Percentiles rank a stretch among this genome's conserved stretches.
Conservation (phyloP, 1,140 invertebrate species). For the Lordiphosa mommai region DNA sequence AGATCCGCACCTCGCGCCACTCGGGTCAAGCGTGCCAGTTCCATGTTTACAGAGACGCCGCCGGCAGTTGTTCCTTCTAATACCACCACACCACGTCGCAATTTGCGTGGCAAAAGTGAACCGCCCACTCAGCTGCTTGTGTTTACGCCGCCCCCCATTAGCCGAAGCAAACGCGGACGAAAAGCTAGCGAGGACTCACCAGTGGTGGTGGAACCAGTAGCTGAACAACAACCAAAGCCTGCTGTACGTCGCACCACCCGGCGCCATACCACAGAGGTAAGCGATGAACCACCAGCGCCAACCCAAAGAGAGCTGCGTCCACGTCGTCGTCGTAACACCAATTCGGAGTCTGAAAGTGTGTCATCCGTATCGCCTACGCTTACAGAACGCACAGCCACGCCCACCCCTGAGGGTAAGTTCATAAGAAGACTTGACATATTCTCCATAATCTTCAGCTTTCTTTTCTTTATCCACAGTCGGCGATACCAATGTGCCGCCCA, state of each 20-base stretch:
- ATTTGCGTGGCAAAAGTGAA: slow-evolving; percentile 29
- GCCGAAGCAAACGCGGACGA: not conserved
- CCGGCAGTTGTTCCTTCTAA: no score
- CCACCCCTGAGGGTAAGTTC: slow-evolving; percentile 8
- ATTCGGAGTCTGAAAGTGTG: not conserved
- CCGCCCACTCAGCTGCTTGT: slow-evolving; percentile 4
- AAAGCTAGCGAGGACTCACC: not conserved
- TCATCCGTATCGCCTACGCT: not conserved
- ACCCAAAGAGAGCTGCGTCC: slow-evolving; percentile 1
- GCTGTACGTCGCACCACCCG: not conserved
- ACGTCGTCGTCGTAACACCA: not conserved
- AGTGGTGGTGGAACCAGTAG: not conserved
- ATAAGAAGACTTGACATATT: not conserved
- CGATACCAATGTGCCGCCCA: slow-evolving; percentile 35
- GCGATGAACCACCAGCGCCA: not conserved
- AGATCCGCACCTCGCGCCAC: not conserved
- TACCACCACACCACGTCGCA: not conserved
- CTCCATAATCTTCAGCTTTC: not conserved
- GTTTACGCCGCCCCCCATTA: not conserved
- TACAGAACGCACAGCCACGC: not conserved
- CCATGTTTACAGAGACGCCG: not conserved
- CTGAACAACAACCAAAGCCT: not conserved
- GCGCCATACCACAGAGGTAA: not conserved
- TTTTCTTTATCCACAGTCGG: not conserved
- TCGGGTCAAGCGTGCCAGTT: slow-evolving; percentile 1